Conservation (phyloP, 2,888 invertebrate genomes). For the Napeogenes inachia region DNA sequence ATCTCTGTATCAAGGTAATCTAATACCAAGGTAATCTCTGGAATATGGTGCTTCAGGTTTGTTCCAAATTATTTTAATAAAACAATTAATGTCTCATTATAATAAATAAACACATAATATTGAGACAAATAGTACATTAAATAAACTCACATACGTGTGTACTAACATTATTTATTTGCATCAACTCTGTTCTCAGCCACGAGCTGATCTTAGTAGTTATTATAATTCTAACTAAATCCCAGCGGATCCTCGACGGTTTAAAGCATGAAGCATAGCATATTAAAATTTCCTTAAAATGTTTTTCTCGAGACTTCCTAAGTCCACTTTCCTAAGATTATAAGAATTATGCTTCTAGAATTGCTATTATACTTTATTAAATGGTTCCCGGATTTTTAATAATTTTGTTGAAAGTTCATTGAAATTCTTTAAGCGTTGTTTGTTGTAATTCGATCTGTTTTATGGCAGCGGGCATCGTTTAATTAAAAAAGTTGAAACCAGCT, state of each 20-base stretch:
- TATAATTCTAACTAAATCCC: constrained; percentile 42
- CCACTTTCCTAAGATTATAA: constrained; percentile 29
- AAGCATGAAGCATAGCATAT: constrained; percentile 34
- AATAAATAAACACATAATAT: too few species aligned
- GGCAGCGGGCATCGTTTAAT: constrained; percentile 42
- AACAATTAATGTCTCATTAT: too few species aligned
- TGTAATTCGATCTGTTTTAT: constrained; percentile 30
- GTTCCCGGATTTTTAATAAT: constrained; percentile 46
- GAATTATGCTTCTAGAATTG: constrained; percentile 19
- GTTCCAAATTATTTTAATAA: too few species aligned
- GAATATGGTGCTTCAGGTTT: too few species aligned
- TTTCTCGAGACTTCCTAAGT: constrained; percentile 34
- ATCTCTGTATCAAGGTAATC: too few species aligned
- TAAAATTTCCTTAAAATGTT: constrained; percentile 46
- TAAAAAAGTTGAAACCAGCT: constrained; percentile 27
- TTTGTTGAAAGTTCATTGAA: constrained; percentile 42
- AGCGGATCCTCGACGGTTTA: constrained; percentile 31
- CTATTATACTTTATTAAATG: constrained; percentile 45
- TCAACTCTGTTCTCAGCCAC: neutral
- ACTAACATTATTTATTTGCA: too few species aligned
- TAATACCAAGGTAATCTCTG: too few species aligned
- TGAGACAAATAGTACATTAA: too few species aligned
- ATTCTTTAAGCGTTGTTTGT: constrained; percentile 48
- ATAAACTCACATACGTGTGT: too few species aligned
- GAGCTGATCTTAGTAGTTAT: constrained; percentile 23